Conservation (phyloP, 1,140 invertebrate species). For the Neoseiulus cucumeris region DNA sequence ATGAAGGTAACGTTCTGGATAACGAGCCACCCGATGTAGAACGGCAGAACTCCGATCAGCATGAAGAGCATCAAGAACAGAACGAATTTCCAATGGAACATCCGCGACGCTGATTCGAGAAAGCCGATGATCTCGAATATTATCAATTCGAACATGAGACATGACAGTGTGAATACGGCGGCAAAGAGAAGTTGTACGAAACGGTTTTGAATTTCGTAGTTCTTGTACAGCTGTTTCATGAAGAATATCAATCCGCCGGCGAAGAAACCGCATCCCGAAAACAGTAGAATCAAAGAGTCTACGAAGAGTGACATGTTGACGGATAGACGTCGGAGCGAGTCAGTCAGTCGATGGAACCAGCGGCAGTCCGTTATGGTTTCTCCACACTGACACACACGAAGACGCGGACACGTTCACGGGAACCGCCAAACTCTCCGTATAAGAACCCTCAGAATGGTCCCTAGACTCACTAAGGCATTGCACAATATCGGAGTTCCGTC, state of each 20-base stretch:
- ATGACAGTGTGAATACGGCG: slow-evolving; percentile 85
- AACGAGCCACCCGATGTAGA: slow-evolving; percentile 89
- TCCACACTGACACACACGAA: too few relatives aligned
- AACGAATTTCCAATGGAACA: slow-evolving; percentile 85
- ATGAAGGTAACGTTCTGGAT: slow-evolving; percentile 73
- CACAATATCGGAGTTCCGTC: too few relatives aligned
- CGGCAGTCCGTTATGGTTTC: too few relatives aligned
- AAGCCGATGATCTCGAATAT: slow-evolving; percentile 98
- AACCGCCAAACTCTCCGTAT: too few relatives aligned
- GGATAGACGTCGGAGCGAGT: background rate
- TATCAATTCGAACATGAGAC: slow-evolving; percentile 98
- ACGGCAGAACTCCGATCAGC: slow-evolving; percentile 86
- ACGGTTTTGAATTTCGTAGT: slow-evolving; percentile 91
- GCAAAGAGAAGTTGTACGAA: slow-evolving; percentile 91
- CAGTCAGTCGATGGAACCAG: too few relatives aligned
- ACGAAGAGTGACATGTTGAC: slow-evolving; percentile 8
- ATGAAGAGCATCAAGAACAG: slow-evolving; percentile 78
- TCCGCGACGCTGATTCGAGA: slow-evolving; percentile 69
- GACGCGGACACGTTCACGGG: too few relatives aligned
- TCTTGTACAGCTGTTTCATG: slow-evolving; percentile 87
- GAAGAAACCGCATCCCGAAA: slow-evolving; percentile 57
- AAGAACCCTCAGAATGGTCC: too few relatives aligned
- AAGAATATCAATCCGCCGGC: slow-evolving; percentile 95
- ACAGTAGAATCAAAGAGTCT: slow-evolving; percentile 38
- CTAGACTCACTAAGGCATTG: too few relatives aligned